These are phyloP conservation scores for Latheticus oryzae DNA, from an alignment of 2,888 invertebrate species.

Conservation along the genomic window DNA sequence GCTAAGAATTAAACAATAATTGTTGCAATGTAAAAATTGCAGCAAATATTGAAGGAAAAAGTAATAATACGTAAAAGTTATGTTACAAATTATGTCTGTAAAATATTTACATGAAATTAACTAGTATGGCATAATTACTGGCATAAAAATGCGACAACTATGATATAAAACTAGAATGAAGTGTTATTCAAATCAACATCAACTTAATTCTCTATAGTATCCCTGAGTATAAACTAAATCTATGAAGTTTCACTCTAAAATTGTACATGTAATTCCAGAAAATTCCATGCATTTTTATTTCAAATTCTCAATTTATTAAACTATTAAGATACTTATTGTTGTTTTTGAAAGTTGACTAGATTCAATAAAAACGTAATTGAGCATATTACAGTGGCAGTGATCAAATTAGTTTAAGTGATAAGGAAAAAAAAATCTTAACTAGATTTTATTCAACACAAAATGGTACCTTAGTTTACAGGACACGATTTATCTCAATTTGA, in stretches of 20 bases:
- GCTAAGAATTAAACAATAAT: too few relatives aligned
- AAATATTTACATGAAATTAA: conserved; percentile 39
- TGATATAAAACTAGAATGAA: too few relatives aligned
- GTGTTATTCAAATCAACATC: too few relatives aligned
- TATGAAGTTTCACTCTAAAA: conserved; percentile 28
- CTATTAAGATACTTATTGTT: conserved; percentile 21
- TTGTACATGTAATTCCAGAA: conserved; percentile 28
- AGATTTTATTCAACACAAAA: conserved; percentile 37
- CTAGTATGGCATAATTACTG: conserved; percentile 57
- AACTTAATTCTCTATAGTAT: conserved; percentile 27
- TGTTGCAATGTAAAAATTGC: too few relatives aligned
- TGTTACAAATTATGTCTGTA: too few relatives aligned
- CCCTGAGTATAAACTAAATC: conserved; percentile 40
- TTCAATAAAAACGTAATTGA: conserved; percentile 37
- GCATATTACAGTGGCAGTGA: conserved; percentile 40
- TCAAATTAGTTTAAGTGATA: too few relatives aligned
- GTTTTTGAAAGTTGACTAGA: conserved; percentile 37
- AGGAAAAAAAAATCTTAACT: neutral
- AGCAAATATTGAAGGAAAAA: too few relatives aligned
- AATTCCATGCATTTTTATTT: conserved; percentile 17
- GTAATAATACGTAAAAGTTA: conserved; percentile 11
- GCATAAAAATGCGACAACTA: conserved; percentile 44
- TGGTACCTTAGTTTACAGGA: too few relatives aligned
- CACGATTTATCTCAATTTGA: too few relatives aligned
- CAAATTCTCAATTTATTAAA: conserved; percentile 8